Evolutionary conservation across 2,888 invertebrate species (phyloP).

Genomic region (Tenthredo mesomela): DNA sequence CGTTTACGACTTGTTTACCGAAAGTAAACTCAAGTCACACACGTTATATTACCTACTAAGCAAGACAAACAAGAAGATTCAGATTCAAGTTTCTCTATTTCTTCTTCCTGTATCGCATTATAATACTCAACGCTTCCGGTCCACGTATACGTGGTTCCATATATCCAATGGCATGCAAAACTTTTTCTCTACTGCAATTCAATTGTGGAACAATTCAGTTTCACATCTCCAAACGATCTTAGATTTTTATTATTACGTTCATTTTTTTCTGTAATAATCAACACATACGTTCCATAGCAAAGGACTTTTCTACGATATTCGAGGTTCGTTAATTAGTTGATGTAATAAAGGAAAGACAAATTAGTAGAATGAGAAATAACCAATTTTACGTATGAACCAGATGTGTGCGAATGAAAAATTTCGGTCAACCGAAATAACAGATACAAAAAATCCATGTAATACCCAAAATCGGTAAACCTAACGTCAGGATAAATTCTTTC

Average conservation of each 20-base stretch:
- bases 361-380: no score
- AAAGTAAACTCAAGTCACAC: background rate
- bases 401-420: no score
- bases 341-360: background rate
- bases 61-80: background rate
- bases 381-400: no score
- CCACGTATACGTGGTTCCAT: background rate
- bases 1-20: constrained; percentile 12
- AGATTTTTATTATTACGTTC: no score
- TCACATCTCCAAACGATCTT: background rate
- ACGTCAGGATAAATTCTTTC: no score
- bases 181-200: background rate
- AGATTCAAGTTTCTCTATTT: background rate
- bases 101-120: background rate
- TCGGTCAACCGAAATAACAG: no score
- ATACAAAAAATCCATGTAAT: no score
- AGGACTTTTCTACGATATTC: background rate
- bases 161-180: background rate
- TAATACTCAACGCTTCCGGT: background rate
- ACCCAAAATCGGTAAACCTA: no score
- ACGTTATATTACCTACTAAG: background rate
- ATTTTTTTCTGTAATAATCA: no score
- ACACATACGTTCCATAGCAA: no score
- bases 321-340: background rate
- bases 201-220: background rate